Base-by-base conservation (phyloP, 2,113 vertebrate genomes). In the Elephantulus edwardii region DNA sequence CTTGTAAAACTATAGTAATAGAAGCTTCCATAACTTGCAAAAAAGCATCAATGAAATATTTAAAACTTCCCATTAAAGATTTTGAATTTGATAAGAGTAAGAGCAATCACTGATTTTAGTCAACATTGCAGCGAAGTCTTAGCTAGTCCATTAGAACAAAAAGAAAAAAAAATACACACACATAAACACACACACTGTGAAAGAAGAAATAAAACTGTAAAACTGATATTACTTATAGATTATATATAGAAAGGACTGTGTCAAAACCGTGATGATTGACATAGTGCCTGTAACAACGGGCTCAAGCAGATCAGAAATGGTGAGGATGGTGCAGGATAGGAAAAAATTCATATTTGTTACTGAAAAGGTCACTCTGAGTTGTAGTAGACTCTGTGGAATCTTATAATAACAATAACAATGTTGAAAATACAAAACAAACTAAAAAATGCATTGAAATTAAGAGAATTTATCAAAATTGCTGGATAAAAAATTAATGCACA, bases 11-110 rank as follows among this genome's bases (percentile, higher is more conserved):
- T 22, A 50, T 42, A 88, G 8, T 84, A 87, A 75, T 22, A 86
- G 33, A 88, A 70, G 40, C 35, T 82, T 71, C n/a, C 6, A 80
- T 84, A 88, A 88, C 35, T 82, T 68, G 35, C 30, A 89, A 86
- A 87, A 83, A 17, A 46, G n/a, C 20, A 35, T 72, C 82, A 20
- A 64, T 54, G 28, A 85, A 77, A 68, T 44, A 86, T 46, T 84
- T 38, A 40, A 62, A 38, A 35, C 54, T 83, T 92, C 75, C 35
- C 58, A 30, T 84, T 94, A 58, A 40, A 66, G 60, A 58, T 1
- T 64, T 16, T 22, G 28, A 77, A 72, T 44, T 40, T 44, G 42
- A 44, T 38, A 71, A 71, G 44, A 42, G 44, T 44, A 42, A 72
- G 44, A 72, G 77, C 75, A 88, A 64, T 46, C 30, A 77, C 8